Evolutionary conservation across 2,113 vertebrate genomes (phyloP).

Genomic region (Amphiprion ocellaris): DNA sequence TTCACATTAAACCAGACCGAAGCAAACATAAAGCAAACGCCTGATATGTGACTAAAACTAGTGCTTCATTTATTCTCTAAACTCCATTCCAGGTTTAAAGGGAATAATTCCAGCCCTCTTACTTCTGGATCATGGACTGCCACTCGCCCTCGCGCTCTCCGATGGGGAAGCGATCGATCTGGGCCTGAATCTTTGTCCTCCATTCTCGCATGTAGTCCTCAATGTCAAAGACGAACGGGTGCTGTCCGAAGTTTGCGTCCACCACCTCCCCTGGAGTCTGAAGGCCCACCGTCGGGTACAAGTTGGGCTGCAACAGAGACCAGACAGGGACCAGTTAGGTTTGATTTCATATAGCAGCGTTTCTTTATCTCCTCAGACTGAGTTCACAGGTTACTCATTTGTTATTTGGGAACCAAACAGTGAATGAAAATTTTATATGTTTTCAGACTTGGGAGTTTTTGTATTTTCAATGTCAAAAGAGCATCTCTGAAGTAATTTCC

Average conservation of each 20-base stretch:
- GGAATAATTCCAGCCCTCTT: slow-evolving; percentile 65
- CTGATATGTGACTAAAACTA: neutral
- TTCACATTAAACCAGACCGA: neutral
- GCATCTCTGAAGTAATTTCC: too few relatives aligned
- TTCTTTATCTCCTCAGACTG: too few relatives aligned
- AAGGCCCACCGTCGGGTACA: slow-evolving; percentile 98
- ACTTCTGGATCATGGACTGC: slow-evolving; percentile 99
- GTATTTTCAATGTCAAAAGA: too few relatives aligned
- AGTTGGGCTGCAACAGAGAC: slow-evolving; percentile 89
- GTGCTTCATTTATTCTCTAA: neutral
- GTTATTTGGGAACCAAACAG: too few relatives aligned
- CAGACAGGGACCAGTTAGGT: too few relatives aligned
- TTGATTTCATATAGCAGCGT: too few relatives aligned
- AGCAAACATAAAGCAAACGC: neutral
- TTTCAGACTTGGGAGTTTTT: too few relatives aligned
- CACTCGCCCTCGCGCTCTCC: slow-evolving; percentile 97
- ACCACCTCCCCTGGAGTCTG: slow-evolving; percentile 98
- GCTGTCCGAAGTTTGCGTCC: slow-evolving; percentile 98
- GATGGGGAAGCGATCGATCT: slow-evolving; percentile 95
- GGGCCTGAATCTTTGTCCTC: slow-evolving; percentile 97
- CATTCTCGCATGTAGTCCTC: slow-evolving; percentile 99
- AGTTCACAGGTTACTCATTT: too few relatives aligned
- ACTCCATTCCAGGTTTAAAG: neutral
- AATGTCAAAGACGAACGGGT: slow-evolving; percentile 98
- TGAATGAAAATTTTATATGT: too few relatives aligned